Conservation (phyloP, 2,888 invertebrate species). For the Drosophila mulleri region DNA sequence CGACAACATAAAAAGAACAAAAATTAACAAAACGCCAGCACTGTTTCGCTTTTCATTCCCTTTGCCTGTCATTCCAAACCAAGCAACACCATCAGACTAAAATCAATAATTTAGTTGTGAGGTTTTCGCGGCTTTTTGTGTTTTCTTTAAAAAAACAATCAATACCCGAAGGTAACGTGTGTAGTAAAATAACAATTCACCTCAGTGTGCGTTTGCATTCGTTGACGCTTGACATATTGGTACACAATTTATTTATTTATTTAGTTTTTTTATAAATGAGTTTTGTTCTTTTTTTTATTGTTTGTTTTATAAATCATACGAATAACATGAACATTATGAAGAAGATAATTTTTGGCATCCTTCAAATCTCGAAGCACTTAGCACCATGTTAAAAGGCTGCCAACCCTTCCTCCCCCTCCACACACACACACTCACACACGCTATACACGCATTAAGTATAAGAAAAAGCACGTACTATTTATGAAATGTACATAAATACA, state of each 20-base stretch:
- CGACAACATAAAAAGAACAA: constrained; percentile 18
- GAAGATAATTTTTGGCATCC: constrained; percentile 23
- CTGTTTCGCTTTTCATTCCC: constrained; percentile 45
- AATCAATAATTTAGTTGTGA: constrained; percentile 78
- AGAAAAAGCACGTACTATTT: constrained; percentile 18
- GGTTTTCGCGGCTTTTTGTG: constrained; percentile 79
- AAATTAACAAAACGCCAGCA: constrained; percentile 31
- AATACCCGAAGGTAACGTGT: constrained; percentile 79
- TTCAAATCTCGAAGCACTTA: constrained; percentile 3
- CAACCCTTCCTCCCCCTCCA: not conserved
- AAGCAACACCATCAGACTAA: constrained; percentile 65
- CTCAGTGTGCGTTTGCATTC: constrained; percentile 76
- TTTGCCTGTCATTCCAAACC: constrained; percentile 52
- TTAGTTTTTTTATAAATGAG: constrained; percentile 14
- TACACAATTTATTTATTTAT: constrained; percentile 74
- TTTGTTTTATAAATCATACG: constrained; percentile 6
- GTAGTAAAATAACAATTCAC: constrained; percentile 65
- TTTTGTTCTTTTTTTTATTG: constrained; percentile 5
- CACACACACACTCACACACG: not conserved
- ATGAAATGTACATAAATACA: constrained; percentile 17
- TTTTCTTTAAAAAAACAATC: constrained; percentile 78
- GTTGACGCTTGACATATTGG: constrained; percentile 78
- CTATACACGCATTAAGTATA: not conserved
- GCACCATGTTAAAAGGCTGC: constrained; percentile 13
- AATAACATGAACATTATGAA: not conserved